phyloP scores from a whole-genome alignment of 2,797 vertebrate species.

The Gobio occitaniae region DNA sequence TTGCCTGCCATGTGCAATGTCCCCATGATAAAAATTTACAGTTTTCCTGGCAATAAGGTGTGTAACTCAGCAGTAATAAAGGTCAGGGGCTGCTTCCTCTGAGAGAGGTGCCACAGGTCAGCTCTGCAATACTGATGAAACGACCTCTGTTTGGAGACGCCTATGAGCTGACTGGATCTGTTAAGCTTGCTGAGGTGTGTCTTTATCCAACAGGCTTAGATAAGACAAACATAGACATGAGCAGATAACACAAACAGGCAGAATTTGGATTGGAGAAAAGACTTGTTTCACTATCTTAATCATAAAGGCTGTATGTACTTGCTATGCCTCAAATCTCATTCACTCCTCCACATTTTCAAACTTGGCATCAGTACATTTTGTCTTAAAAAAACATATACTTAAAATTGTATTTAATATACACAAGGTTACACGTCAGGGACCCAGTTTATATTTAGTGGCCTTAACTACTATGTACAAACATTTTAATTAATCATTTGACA shows the following conservation, averaged over 20 bases:
- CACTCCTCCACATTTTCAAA: neutral
- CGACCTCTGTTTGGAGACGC: neutral
- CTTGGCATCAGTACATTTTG: neutral
- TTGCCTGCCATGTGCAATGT: conserved; percentile 33
- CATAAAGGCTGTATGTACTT: neutral
- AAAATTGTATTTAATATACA: neutral
- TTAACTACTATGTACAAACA: too few relatives aligned
- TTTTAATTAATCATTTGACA: too few relatives aligned
- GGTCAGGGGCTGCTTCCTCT: conserved; percentile 45
- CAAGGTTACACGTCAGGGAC: neutral
- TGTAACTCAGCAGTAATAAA: conserved; percentile 57
- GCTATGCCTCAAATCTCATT: neutral
- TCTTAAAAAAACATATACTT: neutral
- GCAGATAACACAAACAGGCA: neutral
- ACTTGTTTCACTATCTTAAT: neutral
- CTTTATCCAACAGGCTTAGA: conserved; percentile 28
- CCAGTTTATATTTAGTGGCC: too few relatives aligned
- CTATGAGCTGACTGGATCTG: conserved; percentile 8
- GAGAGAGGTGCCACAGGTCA: conserved; percentile 47
- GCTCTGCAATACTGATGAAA: conserved; percentile 49
- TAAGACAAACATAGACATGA: conserved; percentile 21
- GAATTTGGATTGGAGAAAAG: neutral
- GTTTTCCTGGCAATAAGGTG: conserved; percentile 54
- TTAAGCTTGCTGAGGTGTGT: conserved; percentile 17
- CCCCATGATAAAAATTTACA: conserved; percentile 45